Evolutionary conservation across 2,888 invertebrate species (phyloP).

Genomic region (Bruchidius siliquastri): DNA sequence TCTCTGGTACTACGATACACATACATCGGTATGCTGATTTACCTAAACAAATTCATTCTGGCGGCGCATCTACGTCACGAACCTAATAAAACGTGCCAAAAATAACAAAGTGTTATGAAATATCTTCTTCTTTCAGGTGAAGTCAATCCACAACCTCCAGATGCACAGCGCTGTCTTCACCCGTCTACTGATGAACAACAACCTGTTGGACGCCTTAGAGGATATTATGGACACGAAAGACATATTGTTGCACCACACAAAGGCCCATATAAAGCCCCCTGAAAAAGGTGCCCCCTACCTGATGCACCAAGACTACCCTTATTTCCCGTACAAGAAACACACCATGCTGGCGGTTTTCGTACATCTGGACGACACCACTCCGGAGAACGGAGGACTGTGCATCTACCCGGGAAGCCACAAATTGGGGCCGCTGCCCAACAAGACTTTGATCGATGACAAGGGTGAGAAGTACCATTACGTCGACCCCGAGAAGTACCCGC

Average conservation of each 20-base stretch:
- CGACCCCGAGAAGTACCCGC: neutral
- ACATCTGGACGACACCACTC: slow-evolving; percentile 1
- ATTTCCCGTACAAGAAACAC: slow-evolving; percentile 2
- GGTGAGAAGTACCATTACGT: slow-evolving; percentile 1
- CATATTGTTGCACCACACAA: slow-evolving; percentile 1
- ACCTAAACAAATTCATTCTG: too few species aligned
- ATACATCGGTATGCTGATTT: too few species aligned
- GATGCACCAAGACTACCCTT: slow-evolving; percentile 4
- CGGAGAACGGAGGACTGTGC: slow-evolving; percentile 1
- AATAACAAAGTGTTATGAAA: too few species aligned
- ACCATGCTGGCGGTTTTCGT: slow-evolving; percentile 2
- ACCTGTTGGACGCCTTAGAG: neutral
- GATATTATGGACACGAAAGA: neutral
- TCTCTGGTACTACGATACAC: too few species aligned
- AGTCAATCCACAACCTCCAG: slow-evolving; percentile 2
- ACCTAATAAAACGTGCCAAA: too few species aligned
- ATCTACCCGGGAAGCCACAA: slow-evolving; percentile 4
- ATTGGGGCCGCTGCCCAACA: neutral
- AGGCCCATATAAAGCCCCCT: slow-evolving; percentile 2
- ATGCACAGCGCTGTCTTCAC: slow-evolving; percentile 4
- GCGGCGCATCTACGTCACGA: too few species aligned
- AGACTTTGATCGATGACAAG: neutral
- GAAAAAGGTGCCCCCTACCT: slow-evolving; percentile 2
- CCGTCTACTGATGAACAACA: neutral
- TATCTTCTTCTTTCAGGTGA: neutral